phyloP scores from a whole-genome alignment of 2,888 invertebrate species.

The Tenthredo scrophulariae region DNA sequence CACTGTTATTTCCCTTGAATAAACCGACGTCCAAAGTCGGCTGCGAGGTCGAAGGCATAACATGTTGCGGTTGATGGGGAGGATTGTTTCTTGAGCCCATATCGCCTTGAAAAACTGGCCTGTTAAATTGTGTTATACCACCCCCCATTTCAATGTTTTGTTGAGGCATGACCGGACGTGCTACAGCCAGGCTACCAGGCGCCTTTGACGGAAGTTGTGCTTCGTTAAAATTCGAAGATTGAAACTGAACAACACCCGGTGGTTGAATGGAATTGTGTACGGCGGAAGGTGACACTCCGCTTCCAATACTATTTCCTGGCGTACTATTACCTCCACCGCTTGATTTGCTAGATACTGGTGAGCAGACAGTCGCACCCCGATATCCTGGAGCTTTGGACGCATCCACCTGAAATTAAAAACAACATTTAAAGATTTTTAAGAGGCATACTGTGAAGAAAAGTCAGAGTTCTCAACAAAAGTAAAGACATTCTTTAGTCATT shows the following conservation, averaged over 20 bases:
- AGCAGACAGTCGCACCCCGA: conserved; percentile 88
- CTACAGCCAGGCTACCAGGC: conserved; percentile 73
- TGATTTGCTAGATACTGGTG: conserved; percentile 86
- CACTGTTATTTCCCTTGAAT: conserved; percentile 69
- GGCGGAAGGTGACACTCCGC: conserved; percentile 68
- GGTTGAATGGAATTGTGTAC: conserved; percentile 72
- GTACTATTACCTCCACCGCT: conserved; percentile 78
- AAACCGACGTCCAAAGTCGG: conserved; percentile 70
- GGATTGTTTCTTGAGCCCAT: conserved; percentile 66
- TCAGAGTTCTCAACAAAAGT: too few relatives aligned
- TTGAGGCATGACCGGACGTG: conserved; percentile 72
- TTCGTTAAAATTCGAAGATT: conserved; percentile 69
- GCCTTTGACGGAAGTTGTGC: conserved; percentile 70
- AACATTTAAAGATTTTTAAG: not conserved
- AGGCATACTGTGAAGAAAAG: not conserved
- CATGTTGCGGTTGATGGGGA: conserved; percentile 66
- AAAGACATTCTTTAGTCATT: too few relatives aligned
- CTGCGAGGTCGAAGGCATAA: conserved; percentile 70
- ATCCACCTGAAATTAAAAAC: conserved; percentile 83
- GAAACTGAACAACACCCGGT: conserved; percentile 64
- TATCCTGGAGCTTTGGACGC: conserved; percentile 95
- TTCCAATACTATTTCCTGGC: conserved; percentile 63
- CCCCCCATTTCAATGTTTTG: conserved; percentile 67
- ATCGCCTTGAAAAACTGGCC: conserved; percentile 71
- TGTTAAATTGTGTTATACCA: conserved; percentile 69